Evolutionary conservation across 2,797 vertebrate genomes (phyloP), one percentile per base, ranked within the genome.

Genomic region (Mionectes olivaceus): DNA sequence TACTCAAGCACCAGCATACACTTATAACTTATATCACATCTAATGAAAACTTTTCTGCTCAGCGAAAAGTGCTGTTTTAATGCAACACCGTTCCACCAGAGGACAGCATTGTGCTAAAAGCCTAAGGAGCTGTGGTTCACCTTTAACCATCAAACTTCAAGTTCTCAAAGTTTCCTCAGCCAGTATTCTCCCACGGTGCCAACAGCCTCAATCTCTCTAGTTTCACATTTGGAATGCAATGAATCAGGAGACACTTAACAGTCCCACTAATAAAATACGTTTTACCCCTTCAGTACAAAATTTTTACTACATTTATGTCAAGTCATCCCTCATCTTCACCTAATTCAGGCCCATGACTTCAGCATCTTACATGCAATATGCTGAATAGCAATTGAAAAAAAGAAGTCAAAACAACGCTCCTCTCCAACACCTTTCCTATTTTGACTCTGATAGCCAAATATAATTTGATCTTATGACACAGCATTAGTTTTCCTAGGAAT

Each of bases 41-140:
- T 25, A 53, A 78, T 18, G 24, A 61, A 90, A 69, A 78, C 3
- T 22, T 24, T 63, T 13, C 41, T 10, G 37, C 10, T 47, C 46
- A 15, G 15, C 11, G 5, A 46, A 37, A 69, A 61, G 30, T 6
- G 22, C 11, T 46, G 46, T 82, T 59, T 35, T 19, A 56, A 88
- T 16, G n/a, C 25, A 77, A 57, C 11, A 21, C 21, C 78, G 22
- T 61, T 84, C 89, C 95, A 95, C 82, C 63, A 91, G 93, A 94
- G 88, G 94, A 78, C 57, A 91, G 80, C 65, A 88, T 59, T 69
- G 77, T 21, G 47, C 50, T 82, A 76, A 77, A 88, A 85, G 55
- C 41, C 30, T n/a, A 56, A 53, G 3, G 35, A 69, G 55, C 13
- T 70, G 19, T 13, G 11, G 11, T 10, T 80, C 43, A 64, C 23